phyloP scores from a whole-genome alignment of 2,113 vertebrate species.

The Orthonyx spaldingii region DNA sequence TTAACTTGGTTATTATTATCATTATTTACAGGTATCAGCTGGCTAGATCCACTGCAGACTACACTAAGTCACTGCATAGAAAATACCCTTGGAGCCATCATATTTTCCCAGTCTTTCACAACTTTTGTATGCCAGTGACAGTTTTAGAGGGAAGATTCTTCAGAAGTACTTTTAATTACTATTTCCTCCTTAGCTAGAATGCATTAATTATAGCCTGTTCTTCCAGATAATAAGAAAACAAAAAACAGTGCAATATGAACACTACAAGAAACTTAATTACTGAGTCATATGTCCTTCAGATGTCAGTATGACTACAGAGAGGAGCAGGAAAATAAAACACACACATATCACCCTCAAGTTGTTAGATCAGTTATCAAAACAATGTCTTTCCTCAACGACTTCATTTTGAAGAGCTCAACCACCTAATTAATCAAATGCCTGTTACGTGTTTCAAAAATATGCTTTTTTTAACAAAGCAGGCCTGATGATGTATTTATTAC shows the following conservation, averaged over 20 bases:
- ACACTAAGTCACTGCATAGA: background rate
- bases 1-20: background rate
- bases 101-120: background rate
- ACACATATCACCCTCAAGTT: background rate
- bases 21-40: background rate
- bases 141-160: background rate
- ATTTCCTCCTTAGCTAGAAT: constrained; percentile 8
- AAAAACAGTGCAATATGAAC: background rate
- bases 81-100: background rate
- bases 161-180: constrained; percentile 4
- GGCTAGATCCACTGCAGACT: background rate
- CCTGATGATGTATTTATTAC: background rate
- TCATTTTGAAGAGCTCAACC: background rate
- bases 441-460: background rate
- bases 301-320: constrained; percentile 37
- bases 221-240: constrained; percentile 27
- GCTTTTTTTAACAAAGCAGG: background rate
- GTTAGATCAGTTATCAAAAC: constrained; percentile 52
- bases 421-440: background rate
- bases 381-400: constrained; percentile 2
- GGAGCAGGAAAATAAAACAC: constrained; percentile 12
- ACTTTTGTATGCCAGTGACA: background rate
- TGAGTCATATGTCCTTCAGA: constrained; percentile 49
- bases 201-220: constrained; percentile 5
- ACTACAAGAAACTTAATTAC: constrained; percentile 35